These are phyloP conservation scores for Dicrurus megarhynchus DNA, from an alignment of 2,113 vertebrate genomes.

Conservation along the genomic window DNA sequence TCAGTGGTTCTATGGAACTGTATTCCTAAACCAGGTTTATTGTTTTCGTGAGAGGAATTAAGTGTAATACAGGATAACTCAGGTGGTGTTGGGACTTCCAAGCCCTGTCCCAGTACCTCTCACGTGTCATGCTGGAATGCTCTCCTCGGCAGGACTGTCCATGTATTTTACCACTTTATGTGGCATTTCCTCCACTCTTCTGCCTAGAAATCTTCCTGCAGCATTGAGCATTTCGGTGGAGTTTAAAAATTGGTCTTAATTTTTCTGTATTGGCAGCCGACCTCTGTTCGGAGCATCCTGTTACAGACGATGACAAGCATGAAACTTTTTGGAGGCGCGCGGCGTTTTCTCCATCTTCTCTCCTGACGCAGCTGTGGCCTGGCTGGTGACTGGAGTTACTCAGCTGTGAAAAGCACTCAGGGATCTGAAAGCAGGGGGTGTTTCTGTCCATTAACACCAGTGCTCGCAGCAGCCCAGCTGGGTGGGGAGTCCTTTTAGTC, in stretches of 20 bases:
- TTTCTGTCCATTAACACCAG: not conserved
- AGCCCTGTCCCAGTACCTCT: not conserved
- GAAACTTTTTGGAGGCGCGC: accelerated
- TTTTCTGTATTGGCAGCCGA: not conserved
- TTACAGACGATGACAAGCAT: not conserved
- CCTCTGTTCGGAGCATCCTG: not conserved
- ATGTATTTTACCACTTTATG: accelerated
- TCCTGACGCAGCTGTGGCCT: not conserved
- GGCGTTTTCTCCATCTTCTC: not conserved
- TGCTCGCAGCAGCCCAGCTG: not conserved
- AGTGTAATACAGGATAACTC: not conserved
- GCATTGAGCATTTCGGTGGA: not conserved
- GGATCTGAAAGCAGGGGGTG: not conserved
- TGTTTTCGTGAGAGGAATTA: not conserved
- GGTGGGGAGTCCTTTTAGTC: not conserved
- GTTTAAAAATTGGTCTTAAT: not conserved
- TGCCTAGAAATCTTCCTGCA: not conserved
- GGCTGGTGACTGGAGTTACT: not conserved
- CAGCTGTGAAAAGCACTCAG: conserved; percentile 1
- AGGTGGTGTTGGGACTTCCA: not conserved
- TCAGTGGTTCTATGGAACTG: not conserved
- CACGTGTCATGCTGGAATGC: accelerated
- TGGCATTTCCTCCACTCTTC: not conserved
- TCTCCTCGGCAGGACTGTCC: not conserved
- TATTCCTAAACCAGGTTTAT: not conserved